Percentiles rank a stretch among this genome's conserved stretches.
phyloP scores from a whole-genome alignment of 2,888 invertebrate genomes.

The Galeopsomyia nigrocyanea region DNA sequence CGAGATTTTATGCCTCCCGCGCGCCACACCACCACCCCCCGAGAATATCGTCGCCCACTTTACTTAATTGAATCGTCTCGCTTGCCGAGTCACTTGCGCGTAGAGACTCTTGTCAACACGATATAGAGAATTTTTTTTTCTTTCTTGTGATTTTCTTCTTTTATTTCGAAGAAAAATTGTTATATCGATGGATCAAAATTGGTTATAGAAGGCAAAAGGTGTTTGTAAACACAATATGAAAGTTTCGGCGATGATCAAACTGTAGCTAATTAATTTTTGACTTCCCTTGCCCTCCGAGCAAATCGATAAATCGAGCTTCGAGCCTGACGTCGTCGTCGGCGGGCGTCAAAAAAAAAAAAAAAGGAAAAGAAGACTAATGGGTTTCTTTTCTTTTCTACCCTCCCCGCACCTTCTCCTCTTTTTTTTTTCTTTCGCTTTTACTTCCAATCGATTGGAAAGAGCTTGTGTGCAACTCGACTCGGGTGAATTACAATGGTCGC shows the following conservation, averaged over 20 bases:
- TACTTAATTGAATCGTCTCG: slow-evolving; percentile 27
- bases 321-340: no score
- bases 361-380: neutral
- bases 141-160: no score
- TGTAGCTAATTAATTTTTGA: slow-evolving; percentile 21
- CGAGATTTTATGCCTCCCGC: slow-evolving; percentile 36
- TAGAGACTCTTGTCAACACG: no score
- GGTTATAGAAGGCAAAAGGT: neutral
- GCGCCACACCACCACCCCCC: slow-evolving; percentile 25
- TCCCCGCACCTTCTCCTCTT: no score
- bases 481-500: no score
- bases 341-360: no score
- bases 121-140: no score
- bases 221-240: neutral
- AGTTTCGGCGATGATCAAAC: neutral
- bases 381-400: neutral
- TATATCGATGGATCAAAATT: neutral
- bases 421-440: no score
- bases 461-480: no score
- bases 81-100: neutral
- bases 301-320: no score
- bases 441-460: no score
- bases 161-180: neutral
- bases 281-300: neutral
- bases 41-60: slow-evolving; percentile 14